These are phyloP conservation scores for Ennomos quercinarius DNA, from an alignment of 2,888 invertebrate species.

Conservation along the genomic window DNA sequence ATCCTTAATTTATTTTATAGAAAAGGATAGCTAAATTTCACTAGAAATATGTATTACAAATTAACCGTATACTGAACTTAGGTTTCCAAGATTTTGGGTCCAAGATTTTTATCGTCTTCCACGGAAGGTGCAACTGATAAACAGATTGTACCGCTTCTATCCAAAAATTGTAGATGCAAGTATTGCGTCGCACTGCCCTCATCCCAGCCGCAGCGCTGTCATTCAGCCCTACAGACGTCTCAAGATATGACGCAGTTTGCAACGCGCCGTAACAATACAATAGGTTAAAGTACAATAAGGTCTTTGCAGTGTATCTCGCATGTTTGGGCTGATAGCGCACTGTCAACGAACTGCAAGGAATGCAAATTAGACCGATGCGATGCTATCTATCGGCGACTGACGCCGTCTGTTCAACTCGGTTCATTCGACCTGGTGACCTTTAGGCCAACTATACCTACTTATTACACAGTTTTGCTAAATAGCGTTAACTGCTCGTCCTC, in stretches of 20 bases:
- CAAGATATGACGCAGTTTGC: neutral
- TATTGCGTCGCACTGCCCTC: neutral
- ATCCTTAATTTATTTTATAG: no score
- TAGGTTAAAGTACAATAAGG: neutral
- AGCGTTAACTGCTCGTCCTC: neutral
- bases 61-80: no score
- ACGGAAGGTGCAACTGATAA: no score
- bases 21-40: no score
- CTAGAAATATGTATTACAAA: no score
- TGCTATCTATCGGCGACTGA: slow-evolving; percentile 49
- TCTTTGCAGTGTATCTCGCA: neutral
- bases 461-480: slow-evolving; percentile 40
- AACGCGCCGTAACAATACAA: neutral
- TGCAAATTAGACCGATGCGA: slow-evolving; percentile 52
- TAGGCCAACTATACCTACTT: slow-evolving; percentile 47
- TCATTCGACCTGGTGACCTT: slow-evolving; percentile 63
- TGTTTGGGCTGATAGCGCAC: slow-evolving; percentile 43
- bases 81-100: no score
- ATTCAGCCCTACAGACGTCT: neutral
- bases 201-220: neutral
- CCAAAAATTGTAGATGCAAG: neutral
- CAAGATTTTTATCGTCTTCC: no score
- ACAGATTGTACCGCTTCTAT: no score
- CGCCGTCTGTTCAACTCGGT: slow-evolving; percentile 61
- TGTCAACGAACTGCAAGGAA: slow-evolving; percentile 54